These are phyloP conservation scores for Empis livida DNA, from an alignment of 2,888 invertebrate genomes.

Conservation along the genomic window DNA sequence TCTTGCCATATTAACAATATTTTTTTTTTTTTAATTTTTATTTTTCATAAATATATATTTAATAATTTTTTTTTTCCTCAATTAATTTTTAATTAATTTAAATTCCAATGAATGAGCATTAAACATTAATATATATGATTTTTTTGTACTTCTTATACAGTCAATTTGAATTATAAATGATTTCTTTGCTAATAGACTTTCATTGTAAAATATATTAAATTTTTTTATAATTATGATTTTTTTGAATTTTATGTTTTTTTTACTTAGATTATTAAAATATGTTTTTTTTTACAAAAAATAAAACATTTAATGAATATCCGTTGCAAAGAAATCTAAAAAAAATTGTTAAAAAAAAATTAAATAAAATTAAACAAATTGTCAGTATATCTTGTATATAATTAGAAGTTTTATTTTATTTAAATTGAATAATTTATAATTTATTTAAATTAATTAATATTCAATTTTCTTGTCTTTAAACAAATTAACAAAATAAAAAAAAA, in stretches of 20 bases:
- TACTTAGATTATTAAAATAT: slow-evolving; percentile 1
- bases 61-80: slow-evolving; percentile 4
- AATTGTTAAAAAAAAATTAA: too few relatives aligned
- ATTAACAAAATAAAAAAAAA: too few relatives aligned
- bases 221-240: background rate
- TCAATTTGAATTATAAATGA: background rate
- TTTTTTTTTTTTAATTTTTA: slow-evolving; percentile 4
- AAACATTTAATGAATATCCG: slow-evolving; percentile 29
- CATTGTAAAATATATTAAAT: slow-evolving; percentile 18
- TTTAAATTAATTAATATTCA: too few relatives aligned
- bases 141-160: background rate
- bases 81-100: background rate
- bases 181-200: slow-evolving; percentile 31
- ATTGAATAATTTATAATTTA: too few relatives aligned
- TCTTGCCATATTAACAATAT: slow-evolving; percentile 35
- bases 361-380: too few relatives aligned
- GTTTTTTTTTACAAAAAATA: too few relatives aligned
- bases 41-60: too few relatives aligned
- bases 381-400: too few relatives aligned
- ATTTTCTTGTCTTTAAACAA: too few relatives aligned
- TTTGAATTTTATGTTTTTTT: background rate
- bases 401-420: too few relatives aligned
- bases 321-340: slow-evolving; percentile 29
- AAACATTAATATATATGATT: background rate
- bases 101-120: background rate